Evolutionary conservation across 23 tunicate genomes (phyloP), one percentile per base, ranked within the genome.

Genomic region (Ascidia mentula): DNA sequence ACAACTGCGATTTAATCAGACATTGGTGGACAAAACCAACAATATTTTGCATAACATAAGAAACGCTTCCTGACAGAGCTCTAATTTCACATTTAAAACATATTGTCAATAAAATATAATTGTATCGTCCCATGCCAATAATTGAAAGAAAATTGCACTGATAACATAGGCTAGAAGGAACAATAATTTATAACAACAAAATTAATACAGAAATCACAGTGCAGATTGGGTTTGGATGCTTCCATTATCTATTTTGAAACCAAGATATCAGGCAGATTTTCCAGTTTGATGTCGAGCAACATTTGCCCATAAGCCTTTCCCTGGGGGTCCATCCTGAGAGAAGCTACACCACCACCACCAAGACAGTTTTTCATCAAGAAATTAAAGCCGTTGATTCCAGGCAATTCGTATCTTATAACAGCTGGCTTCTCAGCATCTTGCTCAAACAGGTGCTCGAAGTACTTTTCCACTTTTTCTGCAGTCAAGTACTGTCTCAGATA

Each of bases 341-440:
- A 95, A 24, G 99, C 96, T 6, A 95, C 86, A 5, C 99, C 99
- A 7, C 99, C 99, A 0, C 99, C 99, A 0, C 91, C 99, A 13
- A 95, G 86, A 74, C 85, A 89, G 46, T 95, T 79, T 37, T 53
- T 86, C 82, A 95, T 36, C 18, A 95, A 76, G 78, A 89, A 95
- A 73, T 95, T 95, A 46, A 95, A 86, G 28, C 87, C 96, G 69
- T 86, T 74, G 39, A 95, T 85, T 0, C 96, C 96, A 18, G 95
- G 91, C 59, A 89, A 72, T 32, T 85, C 88, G 69, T 81, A 95
- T 60, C 99, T 77, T 35, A 31, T 38, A 26, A 95, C 99, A 31
- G 75, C 81, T 22, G 28, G 40, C 1, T 31, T 81, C 12, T 73
- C 74, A 32, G 65, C 35, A 28, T 80, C 78, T 28, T 76, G 77